Percentiles rank a stretch among this genome's conserved stretches.
Evolutionary conservation across 2,888 invertebrate species (phyloP).

Genomic region (Drosophila lutescens): DNA sequence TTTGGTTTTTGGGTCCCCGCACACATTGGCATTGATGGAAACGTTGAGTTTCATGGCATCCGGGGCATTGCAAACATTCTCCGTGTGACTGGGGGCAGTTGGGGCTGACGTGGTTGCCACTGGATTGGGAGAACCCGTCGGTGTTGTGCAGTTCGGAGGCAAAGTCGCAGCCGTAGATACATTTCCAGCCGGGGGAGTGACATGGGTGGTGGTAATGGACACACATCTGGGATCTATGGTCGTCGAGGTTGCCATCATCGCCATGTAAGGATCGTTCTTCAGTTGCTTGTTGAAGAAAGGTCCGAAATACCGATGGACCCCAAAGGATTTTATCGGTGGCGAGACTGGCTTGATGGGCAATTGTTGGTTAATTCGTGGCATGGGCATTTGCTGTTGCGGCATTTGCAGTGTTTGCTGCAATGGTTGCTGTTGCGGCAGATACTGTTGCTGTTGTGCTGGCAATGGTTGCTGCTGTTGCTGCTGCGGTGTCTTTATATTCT

Average conservation of each 20-base stretch:
- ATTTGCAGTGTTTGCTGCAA: background rate
- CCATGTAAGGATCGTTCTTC: conserved; percentile 38
- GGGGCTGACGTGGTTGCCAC: background rate
- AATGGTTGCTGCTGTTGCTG: conserved; percentile 2
- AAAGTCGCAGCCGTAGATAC: background rate
- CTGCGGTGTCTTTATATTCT: conserved; percentile 21
- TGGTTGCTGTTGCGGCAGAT: conserved; percentile 2
- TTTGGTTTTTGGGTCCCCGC: conserved; percentile 67
- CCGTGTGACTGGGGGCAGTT: background rate
- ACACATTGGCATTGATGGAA: conserved; percentile 78
- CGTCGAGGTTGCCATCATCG: background rate
- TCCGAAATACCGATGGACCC: conserved; percentile 46
- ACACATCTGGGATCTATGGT: conserved; percentile 67
- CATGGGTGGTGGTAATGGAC: conserved; percentile 24
- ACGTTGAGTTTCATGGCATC: conserved; percentile 76
- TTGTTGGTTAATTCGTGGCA: conserved; percentile 2
- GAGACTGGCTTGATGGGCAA: conserved; percentile 16
- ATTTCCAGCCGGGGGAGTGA: background rate
- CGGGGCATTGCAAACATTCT: conserved; percentile 14
- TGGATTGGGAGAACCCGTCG: background rate
- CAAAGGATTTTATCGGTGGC: conserved; percentile 10
- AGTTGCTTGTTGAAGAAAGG: conserved; percentile 44
- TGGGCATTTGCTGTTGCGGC: conserved; percentile 10
- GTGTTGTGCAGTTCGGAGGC: conserved; percentile 6
- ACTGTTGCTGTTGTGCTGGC: conserved; percentile 3